Evolutionary conservation across 2,888 invertebrate genomes (phyloP).

Genomic region (Nasonovia ribisnigri): DNA sequence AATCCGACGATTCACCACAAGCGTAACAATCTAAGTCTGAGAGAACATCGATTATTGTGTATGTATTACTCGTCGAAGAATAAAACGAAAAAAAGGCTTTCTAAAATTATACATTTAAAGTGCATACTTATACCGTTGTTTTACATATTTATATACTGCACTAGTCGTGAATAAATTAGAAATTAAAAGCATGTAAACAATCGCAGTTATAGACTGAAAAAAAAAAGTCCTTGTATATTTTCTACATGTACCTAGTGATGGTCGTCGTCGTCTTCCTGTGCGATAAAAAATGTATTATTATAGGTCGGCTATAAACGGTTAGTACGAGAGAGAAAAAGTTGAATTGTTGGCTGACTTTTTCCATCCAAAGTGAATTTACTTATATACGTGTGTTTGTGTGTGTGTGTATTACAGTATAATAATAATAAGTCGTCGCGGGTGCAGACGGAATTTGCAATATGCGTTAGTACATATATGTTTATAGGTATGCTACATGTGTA

Average conservation of each 20-base stretch:
- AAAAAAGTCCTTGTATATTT: neutral
- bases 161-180: conserved; percentile 48
- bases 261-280: neutral
- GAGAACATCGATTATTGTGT: neutral
- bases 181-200: conserved; percentile 45
- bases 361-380: neutral
- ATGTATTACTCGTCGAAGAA: neutral
- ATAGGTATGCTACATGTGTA: neutral
- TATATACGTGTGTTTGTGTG: neutral
- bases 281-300: neutral
- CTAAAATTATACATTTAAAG: conserved; percentile 35
- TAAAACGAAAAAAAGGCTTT: conserved; percentile 29
- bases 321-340: neutral
- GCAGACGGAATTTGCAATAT: neutral
- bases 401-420: neutral
- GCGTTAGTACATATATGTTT: neutral
- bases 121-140: conserved; percentile 25
- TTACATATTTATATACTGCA: conserved; percentile 39
- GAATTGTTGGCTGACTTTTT: neutral
- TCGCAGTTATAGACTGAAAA: neutral
- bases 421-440: neutral
- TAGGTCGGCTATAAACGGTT: neutral
- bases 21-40: neutral
- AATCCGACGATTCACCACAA: conserved; percentile 19
- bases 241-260: neutral